These are phyloP conservation scores for Semnornis frantzii DNA, from an alignment of 2,113 vertebrate species.

Conservation along the genomic window DNA sequence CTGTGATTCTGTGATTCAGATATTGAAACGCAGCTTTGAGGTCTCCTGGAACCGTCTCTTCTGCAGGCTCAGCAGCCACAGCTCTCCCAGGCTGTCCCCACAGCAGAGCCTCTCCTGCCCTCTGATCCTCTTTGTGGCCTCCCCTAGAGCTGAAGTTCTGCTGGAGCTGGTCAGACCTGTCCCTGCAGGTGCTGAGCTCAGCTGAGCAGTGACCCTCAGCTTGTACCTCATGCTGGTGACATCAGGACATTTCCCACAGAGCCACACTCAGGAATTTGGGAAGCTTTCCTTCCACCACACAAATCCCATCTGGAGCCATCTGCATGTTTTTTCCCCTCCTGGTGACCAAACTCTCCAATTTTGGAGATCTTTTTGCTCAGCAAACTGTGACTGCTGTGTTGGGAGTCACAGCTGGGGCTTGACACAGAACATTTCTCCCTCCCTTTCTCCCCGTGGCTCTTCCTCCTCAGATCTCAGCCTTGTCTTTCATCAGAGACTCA, in stretches of 20 bases:
- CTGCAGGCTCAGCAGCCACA: too few species aligned
- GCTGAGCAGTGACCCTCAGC: not conserved
- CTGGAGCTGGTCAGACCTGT: not conserved
- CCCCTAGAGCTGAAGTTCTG: not conserved
- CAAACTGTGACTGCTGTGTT: not conserved
- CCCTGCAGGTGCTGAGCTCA: not conserved
- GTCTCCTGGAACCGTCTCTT: too few species aligned
- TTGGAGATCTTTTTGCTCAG: not conserved
- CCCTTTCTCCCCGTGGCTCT: not conserved
- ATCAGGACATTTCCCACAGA: not conserved
- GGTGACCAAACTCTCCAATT: not conserved
- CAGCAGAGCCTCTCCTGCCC: too few species aligned
- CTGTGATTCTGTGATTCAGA: too few species aligned
- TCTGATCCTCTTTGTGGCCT: too few species aligned
- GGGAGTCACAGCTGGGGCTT: not conserved
- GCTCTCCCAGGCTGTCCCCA: too few species aligned
- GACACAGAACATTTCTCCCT: not conserved
- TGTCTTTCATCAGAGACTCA: constrained; percentile 32
- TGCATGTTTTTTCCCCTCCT: not conserved
- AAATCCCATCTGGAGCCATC: not conserved
- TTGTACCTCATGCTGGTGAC: not conserved
- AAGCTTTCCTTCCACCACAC: fast-evolving
- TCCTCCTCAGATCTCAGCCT: not conserved
- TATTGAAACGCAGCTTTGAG: too few species aligned
- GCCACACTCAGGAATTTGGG: not conserved